phyloP scores from a whole-genome alignment of 2,797 vertebrate species.

The Lacerta viridis region DNA sequence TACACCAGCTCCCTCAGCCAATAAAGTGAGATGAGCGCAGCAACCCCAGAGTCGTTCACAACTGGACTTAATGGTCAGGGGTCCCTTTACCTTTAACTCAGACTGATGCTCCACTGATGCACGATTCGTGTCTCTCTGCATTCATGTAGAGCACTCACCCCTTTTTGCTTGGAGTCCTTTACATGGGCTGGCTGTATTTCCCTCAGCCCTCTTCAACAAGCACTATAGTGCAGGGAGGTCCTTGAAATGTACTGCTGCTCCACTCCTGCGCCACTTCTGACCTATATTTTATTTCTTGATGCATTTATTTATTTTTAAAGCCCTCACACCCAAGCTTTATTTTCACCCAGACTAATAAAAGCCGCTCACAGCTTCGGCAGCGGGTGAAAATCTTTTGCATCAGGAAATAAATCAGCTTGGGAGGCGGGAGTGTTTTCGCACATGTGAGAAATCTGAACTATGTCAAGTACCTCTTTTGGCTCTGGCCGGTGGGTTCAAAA shows the following conservation, averaged over 20 bases:
- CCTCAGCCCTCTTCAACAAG: not conserved
- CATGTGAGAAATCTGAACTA: not conserved
- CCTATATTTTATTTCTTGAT: conserved; percentile 30
- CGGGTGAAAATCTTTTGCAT: not conserved
- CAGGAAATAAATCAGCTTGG: not conserved
- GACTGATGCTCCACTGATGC: not conserved
- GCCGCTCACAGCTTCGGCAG: not conserved
- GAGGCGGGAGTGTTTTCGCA: conserved; percentile 1
- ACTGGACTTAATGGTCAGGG: too few relatives aligned
- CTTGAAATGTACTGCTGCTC: conserved; percentile 5
- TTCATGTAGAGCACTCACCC: not conserved
- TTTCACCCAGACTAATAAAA: conserved; percentile 9
- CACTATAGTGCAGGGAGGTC: not conserved
- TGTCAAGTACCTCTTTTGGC: not conserved
- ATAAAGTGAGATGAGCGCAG: too few relatives aligned
- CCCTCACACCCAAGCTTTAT: not conserved
- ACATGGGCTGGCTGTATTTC: not conserved
- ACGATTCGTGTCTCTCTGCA: not conserved
- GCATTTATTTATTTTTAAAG: conserved; percentile 34
- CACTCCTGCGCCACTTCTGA: not conserved
- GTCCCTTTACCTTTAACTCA: too few relatives aligned
- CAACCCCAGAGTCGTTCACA: too few relatives aligned
- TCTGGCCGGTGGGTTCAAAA: conserved; percentile 11
- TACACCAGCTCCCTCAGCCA: too few relatives aligned
- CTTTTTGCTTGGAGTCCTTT: not conserved